These are phyloP conservation scores for Amphipoea oculea DNA, from an alignment of 2,888 invertebrate genomes.

Conservation along the genomic window DNA sequence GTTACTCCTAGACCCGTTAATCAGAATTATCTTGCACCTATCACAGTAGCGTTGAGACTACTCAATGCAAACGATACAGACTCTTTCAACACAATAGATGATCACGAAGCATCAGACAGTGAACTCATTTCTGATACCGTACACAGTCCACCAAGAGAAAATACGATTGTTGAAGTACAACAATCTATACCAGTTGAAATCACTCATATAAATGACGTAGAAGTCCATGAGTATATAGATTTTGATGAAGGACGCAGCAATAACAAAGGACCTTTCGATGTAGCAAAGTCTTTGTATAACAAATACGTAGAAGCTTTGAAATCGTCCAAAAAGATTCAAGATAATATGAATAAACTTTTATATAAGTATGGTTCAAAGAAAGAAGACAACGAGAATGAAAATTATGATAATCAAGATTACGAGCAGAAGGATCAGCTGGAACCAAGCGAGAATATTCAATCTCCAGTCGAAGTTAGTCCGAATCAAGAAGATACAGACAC, in stretches of 20 bases:
- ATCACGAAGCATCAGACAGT: constrained; percentile 83
- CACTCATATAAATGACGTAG: constrained; percentile 87
- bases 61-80: constrained; percentile 86
- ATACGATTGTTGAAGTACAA: constrained; percentile 92
- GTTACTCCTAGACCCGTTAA: constrained; percentile 90
- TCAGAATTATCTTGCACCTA: constrained; percentile 90
- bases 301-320: constrained; percentile 82
- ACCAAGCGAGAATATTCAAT: constrained; percentile 80
- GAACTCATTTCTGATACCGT: constrained; percentile 83
- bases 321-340: constrained; percentile 81
- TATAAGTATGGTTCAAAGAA: constrained; percentile 80
- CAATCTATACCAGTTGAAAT: constrained; percentile 91
- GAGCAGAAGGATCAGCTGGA: constrained; percentile 78
- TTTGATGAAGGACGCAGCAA: constrained; percentile 83
- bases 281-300: constrained; percentile 79
- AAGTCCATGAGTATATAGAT: constrained; percentile 86
- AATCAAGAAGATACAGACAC: constrained; percentile 71
- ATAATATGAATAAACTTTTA: constrained; percentile 77
- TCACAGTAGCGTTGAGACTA: constrained; percentile 91
- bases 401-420: constrained; percentile 69
- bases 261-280: constrained; percentile 75
- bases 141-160: constrained; percentile 82
- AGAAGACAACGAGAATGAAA: constrained; percentile 76
- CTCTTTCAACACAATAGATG: constrained; percentile 81
- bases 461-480: constrained; percentile 77